Evolutionary conservation across 2,888 invertebrate species (phyloP), one percentile per base, ranked within the genome.

Genomic region (Sclerodermus sp.): DNA sequence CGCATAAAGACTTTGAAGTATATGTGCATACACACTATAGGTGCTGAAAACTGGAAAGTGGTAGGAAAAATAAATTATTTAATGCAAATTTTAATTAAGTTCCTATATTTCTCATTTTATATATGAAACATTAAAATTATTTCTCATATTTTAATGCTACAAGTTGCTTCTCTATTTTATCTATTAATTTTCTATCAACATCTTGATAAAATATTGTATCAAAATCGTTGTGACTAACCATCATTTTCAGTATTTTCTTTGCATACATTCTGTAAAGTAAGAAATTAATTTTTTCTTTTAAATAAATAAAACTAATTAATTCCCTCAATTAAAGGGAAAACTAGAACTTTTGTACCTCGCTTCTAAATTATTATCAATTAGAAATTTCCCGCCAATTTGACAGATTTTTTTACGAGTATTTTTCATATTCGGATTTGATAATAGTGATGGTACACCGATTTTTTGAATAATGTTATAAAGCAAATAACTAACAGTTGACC

Each of bases 151-250:
- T 66, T 30, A 66, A 58, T 12, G 49, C 43, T n/a, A 66, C 46
- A 9, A 67, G 46, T 45, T 60, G 57, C 38, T 63, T 62, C 18
- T 65, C 57, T 31, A 61, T 57, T 51, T 52, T 62, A n/a, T 49
- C 58, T 9, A 49, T 53, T 39, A 59, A 46, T 31, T 58, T 55
- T 10, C 49, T 52, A 36, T 63, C 63, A 15, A 66, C 53, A 32
- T 62, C 57, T 42, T 60, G 62, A 43, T 53, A 46, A 42, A 63
- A 60, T 16, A 53, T 45, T 14, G 41, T 42, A 16, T 67, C 57
- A 34, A 66, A 66, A 16, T 60, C 55, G n/a, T 43, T 39, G 43
- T 63, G 58, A 5, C 9, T 29, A 55, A 67, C 55, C 45, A 63
- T 42, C 6, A 53, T 16, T 49, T 63, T 62, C 37, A 67, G 37